phyloP scores from a whole-genome alignment of 2,888 invertebrate species.

The Limnephilus lunatus region DNA sequence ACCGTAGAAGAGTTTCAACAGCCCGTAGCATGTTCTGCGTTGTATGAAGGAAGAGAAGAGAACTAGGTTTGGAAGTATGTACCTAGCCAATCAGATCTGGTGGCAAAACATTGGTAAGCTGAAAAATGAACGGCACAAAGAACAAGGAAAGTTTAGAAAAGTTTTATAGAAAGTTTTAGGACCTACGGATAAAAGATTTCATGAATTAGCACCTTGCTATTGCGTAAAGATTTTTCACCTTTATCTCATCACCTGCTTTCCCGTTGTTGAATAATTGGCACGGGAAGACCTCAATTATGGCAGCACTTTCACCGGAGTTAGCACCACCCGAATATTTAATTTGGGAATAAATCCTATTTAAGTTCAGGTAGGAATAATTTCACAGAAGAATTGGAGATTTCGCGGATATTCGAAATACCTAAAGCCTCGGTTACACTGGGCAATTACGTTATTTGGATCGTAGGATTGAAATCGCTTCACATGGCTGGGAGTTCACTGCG shows the following conservation, averaged over 20 bases:
- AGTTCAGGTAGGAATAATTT: not conserved
- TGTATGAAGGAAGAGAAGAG: not conserved
- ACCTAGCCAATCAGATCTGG: not conserved
- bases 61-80: not conserved
- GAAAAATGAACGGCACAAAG: not conserved
- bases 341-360: not conserved
- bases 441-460: too few relatives aligned
- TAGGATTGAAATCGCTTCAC: too few relatives aligned
- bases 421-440: too few relatives aligned
- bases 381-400: not conserved
- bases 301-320: not conserved
- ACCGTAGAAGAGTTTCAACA: too few relatives aligned
- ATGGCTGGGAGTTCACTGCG: too few relatives aligned
- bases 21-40: not conserved
- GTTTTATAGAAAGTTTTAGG: not conserved
- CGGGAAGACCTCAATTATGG: not conserved
- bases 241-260: not conserved
- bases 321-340: not conserved
- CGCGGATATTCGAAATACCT: not conserved
- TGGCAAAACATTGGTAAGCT: not conserved
- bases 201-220: not conserved
- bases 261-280: not conserved
- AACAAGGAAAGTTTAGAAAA: not conserved
- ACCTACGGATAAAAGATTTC: not conserved
- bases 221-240: not conserved